Conservation (phyloP, 2,888 invertebrate genomes). For the Conops quadrifasciatus region DNA sequence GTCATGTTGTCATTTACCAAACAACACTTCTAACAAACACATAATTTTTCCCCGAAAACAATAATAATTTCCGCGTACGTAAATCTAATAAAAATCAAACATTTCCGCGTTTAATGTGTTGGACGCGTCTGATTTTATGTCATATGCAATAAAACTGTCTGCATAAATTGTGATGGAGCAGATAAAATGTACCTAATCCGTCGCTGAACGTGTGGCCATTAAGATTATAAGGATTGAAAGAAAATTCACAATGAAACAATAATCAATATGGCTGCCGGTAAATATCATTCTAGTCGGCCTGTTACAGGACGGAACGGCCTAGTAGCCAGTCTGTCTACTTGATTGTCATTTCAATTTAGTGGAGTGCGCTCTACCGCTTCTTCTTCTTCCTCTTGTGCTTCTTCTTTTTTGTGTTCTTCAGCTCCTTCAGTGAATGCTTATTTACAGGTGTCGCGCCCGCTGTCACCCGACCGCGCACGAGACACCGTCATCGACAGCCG, state of each 20-base stretch:
- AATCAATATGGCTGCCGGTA: not conserved
- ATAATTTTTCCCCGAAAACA: too few species aligned
- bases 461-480: too few species aligned
- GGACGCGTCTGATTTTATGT: conserved; percentile 20
- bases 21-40: too few species aligned
- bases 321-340: not conserved
- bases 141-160: conserved; percentile 3
- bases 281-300: not conserved
- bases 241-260: not conserved
- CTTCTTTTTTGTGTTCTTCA: not conserved
- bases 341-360: conserved; percentile 7
- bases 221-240: not conserved
- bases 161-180: conserved; percentile 13
- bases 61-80: too few species aligned
- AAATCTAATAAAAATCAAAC: not conserved
- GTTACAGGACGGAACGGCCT: not conserved
- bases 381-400: too few species aligned
- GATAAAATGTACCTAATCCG: not conserved
- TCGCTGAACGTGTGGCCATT: too few species aligned
- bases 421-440: not conserved
- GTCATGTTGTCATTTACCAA: too few species aligned
- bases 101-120: conserved; percentile 1
- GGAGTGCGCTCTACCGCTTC: not conserved
- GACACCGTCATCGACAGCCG: too few species aligned
- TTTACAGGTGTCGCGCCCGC: too few species aligned